Conservation (phyloP, 1,140 invertebrate species). For the Eueides isabella region DNA sequence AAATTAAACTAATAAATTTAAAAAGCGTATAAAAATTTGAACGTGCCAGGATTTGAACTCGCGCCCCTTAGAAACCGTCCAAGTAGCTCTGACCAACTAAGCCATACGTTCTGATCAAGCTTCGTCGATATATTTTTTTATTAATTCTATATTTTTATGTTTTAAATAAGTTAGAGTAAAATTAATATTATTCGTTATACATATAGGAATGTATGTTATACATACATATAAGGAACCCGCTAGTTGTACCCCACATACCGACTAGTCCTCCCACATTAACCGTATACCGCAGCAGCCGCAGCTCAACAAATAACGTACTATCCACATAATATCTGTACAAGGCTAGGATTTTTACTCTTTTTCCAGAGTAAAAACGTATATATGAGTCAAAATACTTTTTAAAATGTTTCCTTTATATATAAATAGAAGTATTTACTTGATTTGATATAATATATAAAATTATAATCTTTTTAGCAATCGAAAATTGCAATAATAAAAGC, state of each 20-base stretch:
- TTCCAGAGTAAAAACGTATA: neutral
- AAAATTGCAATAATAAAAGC: no score
- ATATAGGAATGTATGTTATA: neutral
- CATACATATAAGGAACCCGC: neutral
- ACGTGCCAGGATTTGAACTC: no score
- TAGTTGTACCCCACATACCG: neutral
- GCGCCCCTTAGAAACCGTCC: no score
- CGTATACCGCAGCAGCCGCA: conserved; percentile 9
- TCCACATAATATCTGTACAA: neutral
- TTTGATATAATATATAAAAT: no score
- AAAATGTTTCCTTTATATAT: neutral
- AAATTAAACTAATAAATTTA: no score
- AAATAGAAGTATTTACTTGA: neutral
- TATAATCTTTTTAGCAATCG: no score
- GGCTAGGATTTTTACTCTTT: neutral
- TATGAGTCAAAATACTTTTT: neutral
- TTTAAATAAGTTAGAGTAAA: neutral
- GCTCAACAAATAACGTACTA: neutral
- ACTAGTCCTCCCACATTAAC: conserved; percentile 9
- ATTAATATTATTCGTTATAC: neutral
- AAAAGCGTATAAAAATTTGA: no score
- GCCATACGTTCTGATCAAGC: no score
- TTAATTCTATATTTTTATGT: no score
- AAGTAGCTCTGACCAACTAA: no score
- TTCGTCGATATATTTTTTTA: no score